A percentile compares a stretch with the other conserved stretches of the same genome.
phyloP scores from a whole-genome alignment of 2,888 invertebrate genomes.

The Amiota minor region DNA sequence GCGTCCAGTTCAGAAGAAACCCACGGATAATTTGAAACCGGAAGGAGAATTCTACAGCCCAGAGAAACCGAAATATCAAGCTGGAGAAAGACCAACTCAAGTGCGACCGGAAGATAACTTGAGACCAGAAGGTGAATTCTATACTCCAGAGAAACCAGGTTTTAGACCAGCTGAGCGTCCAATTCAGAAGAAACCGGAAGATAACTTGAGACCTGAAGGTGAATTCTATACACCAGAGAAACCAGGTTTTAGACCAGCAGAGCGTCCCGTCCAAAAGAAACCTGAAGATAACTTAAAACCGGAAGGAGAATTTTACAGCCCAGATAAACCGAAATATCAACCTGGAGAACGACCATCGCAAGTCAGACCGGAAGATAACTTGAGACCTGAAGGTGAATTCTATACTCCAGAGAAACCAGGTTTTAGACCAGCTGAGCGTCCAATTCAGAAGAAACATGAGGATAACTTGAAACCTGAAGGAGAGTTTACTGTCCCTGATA shows the following conservation, averaged over 20 bases:
- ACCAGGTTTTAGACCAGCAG: slow-evolving; percentile 66
- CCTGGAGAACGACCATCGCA: slow-evolving; percentile 75
- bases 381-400: slow-evolving; percentile 48
- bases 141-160: slow-evolving; percentile 62
- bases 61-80: slow-evolving; percentile 71
- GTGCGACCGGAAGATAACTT: slow-evolving; percentile 76
- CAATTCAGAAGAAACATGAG: too few relatives aligned
- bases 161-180: slow-evolving; percentile 65
- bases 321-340: slow-evolving; percentile 70
- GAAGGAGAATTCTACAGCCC: slow-evolving; percentile 77
- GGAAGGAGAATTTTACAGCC: slow-evolving; percentile 76
- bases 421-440: slow-evolving; percentile 74
- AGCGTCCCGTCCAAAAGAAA: slow-evolving; percentile 71
- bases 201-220: slow-evolving; percentile 75
- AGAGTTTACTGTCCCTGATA: slow-evolving; percentile 73
- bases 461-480: slow-evolving; percentile 74
- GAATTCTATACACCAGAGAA: slow-evolving; percentile 62
- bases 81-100: slow-evolving; percentile 75
- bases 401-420: slow-evolving; percentile 72
- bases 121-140: slow-evolving; percentile 70
- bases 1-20: slow-evolving; percentile 75
- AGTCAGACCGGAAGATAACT: slow-evolving; percentile 74
- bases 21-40: slow-evolving; percentile 76
- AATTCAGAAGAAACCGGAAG: slow-evolving; percentile 73
- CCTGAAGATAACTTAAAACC: slow-evolving; percentile 78